Percentiles rank a stretch among this genome's conserved stretches.
phyloP scores from a whole-genome alignment of 2,113 vertebrate genomes.

The Pelusios castaneus region DNA sequence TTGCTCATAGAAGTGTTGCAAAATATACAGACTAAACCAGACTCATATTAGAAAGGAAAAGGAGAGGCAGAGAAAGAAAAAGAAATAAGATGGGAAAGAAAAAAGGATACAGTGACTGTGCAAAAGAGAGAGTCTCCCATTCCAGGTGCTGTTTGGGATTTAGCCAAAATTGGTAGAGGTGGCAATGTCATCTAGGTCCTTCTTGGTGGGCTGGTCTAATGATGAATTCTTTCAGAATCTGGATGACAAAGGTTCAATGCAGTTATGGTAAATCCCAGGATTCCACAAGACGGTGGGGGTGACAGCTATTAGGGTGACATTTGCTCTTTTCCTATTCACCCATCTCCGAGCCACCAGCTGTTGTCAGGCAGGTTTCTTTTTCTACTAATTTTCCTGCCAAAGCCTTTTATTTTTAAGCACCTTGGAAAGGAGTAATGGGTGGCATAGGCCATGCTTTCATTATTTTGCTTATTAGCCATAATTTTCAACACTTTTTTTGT shows the following conservation, averaged over 20 bases:
- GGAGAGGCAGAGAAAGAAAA: background rate
- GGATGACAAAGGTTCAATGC: no score
- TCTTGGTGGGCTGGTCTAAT: no score
- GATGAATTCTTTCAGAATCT: no score
- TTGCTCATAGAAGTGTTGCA: background rate
- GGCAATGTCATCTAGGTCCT: background rate
- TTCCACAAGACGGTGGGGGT: background rate
- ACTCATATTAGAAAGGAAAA: background rate
- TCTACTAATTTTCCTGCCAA: background rate
- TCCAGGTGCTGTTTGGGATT: background rate
- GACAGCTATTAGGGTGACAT: background rate
- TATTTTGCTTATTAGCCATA: background rate
- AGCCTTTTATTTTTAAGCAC: background rate
- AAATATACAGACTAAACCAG: background rate
- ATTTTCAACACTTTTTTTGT: background rate
- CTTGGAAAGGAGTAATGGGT: background rate
- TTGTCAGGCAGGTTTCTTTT: background rate
- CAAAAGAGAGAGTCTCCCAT: background rate
- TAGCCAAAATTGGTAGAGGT: background rate
- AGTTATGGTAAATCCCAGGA: background rate
- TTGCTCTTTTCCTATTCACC: background rate
- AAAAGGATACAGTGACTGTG: background rate
- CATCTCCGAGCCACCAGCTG: background rate
- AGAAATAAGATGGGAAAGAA: background rate
- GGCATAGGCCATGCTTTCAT: background rate